Evolutionary conservation across 2,888 invertebrate species (phyloP).

Genomic region (Automeris io): DNA sequence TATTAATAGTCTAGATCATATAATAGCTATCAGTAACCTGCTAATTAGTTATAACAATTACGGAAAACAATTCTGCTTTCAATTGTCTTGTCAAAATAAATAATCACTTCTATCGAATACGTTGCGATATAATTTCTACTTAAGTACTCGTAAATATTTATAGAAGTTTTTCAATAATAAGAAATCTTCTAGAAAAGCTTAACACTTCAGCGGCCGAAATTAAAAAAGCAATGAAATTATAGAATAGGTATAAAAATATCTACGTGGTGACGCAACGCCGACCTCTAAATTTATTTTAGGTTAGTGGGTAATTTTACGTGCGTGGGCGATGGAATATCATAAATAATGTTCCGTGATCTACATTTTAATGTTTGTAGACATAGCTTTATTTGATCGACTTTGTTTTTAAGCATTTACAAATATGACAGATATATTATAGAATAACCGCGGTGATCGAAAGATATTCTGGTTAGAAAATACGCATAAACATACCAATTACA

Average conservation of each 20-base stretch:
- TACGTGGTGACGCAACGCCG: conserved; percentile 6
- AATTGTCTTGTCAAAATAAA: too few relatives aligned
- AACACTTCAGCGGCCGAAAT: not conserved
- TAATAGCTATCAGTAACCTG: too few relatives aligned
- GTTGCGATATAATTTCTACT: too few relatives aligned
- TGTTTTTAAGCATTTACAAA: conserved; percentile 3
- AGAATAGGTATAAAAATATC: not conserved
- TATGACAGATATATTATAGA: not conserved
- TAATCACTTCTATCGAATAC: too few relatives aligned
- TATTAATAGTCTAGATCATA: too few relatives aligned
- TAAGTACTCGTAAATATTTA: too few relatives aligned
- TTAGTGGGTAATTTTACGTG: conserved; percentile 9
- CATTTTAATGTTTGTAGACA: conserved; percentile 9
- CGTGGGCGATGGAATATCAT: conserved; percentile 9
- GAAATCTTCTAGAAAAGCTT: not conserved
- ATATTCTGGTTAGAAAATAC: too few relatives aligned
- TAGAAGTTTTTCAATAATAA: too few relatives aligned
- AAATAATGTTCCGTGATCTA: conserved; percentile 11
- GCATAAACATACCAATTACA: too few relatives aligned
- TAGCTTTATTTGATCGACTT: conserved; percentile 6
- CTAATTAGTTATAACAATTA: too few relatives aligned
- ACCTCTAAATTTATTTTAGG: conserved; percentile 9
- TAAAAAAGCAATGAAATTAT: not conserved
- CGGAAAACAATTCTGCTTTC: too few relatives aligned
- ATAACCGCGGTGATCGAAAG: too few relatives aligned